A percentile compares a stretch with the other conserved stretches of the same genome.
Conservation (phyloP, 2,113 vertebrate species). For the Anas platyrhynchos region DNA sequence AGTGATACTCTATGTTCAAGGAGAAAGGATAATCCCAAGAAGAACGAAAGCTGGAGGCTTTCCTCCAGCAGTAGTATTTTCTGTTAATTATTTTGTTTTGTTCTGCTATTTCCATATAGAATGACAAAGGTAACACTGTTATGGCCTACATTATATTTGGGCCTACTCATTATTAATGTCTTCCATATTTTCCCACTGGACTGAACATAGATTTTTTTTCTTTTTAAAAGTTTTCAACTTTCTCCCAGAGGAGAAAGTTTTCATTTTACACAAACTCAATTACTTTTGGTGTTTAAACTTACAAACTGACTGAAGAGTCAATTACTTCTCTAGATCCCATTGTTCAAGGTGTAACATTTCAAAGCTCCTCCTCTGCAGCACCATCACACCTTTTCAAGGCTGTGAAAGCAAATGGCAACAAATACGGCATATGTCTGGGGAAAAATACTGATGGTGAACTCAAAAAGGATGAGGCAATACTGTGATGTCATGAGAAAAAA, state of each 20-base stretch:
- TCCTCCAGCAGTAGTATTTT: background rate
- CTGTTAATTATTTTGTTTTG: background rate
- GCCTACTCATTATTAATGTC: background rate
- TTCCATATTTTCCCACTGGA: background rate
- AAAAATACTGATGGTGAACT: background rate
- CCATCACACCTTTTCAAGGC: background rate
- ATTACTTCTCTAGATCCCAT: background rate
- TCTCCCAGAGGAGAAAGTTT: background rate
- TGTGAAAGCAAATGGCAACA: background rate
- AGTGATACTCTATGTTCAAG: background rate
- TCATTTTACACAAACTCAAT: background rate
- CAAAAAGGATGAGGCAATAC: background rate
- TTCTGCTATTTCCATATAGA: background rate
- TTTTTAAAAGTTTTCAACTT: background rate
- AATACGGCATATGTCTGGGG: background rate
- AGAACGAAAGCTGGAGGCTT: background rate
- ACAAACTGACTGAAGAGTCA: background rate
- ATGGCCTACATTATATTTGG: background rate
- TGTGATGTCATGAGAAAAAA: background rate
- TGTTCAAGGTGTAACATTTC: background rate
- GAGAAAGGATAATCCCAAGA: conserved; percentile 1
- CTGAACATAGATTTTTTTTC: fast-evolving
- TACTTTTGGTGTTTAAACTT: background rate
- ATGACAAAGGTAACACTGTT: background rate
- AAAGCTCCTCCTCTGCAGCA: background rate